These are phyloP conservation scores for Lasioglossum malachurum DNA, from an alignment of 2,888 invertebrate species.

Conservation along the genomic window DNA sequence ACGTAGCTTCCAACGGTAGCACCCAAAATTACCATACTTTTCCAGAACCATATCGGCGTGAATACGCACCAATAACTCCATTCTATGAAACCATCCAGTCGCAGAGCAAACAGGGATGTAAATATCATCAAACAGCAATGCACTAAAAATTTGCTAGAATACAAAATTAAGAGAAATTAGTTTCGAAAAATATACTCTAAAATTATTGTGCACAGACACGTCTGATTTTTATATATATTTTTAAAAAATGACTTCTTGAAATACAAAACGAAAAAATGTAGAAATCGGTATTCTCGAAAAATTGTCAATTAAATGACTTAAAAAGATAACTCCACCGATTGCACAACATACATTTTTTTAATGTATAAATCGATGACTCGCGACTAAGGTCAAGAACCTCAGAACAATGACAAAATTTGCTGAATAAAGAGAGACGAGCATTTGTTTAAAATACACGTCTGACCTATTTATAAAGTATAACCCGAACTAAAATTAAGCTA, in stretches of 20 bases:
- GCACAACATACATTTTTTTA: not conserved
- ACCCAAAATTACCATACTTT: slow-evolving; percentile 95
- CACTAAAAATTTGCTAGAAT: slow-evolving; percentile 97
- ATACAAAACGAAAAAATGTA: not conserved
- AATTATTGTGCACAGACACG: not conserved
- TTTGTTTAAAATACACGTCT: slow-evolving; percentile 36
- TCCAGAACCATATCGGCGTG: slow-evolving; percentile 99
- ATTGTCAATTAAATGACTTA: slow-evolving; percentile 20
- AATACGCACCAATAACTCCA: slow-evolving; percentile 99
- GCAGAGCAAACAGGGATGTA: slow-evolving; percentile 94
- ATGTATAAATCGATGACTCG: not conserved
- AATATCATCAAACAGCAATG: slow-evolving; percentile 97
- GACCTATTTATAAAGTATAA: slow-evolving; percentile 24
- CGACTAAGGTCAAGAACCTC: slow-evolving; percentile 21
- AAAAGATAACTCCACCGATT: not conserved
- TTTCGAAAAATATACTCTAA: slow-evolving; percentile 31
- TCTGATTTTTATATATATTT: not conserved
- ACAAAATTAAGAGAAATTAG: slow-evolving; percentile 66
- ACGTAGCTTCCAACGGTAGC: slow-evolving; percentile 96
- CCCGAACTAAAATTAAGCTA: not conserved
- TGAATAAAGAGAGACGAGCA: slow-evolving; percentile 7
- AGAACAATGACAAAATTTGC: slow-evolving; percentile 27
- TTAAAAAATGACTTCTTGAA: not conserved
- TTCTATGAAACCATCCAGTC: slow-evolving; percentile 94
- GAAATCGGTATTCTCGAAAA: not conserved